These are phyloP conservation scores for Beroe ovata DNA, from an alignment of 37 sponge, comb jelly and placozoan species.

Conservation along the genomic window DNA sequence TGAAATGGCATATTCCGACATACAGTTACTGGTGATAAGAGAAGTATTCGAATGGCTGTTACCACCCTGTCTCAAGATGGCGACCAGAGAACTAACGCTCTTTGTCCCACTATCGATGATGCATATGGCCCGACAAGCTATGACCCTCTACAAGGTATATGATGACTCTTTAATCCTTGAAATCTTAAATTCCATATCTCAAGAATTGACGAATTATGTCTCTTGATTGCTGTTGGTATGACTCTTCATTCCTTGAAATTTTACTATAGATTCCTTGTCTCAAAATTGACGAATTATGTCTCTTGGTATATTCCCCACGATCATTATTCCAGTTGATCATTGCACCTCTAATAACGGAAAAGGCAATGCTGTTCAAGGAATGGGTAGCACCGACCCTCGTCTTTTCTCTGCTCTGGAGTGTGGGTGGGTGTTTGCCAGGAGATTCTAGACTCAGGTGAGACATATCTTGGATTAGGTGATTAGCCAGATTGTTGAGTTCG, in stretches of 20 bases:
- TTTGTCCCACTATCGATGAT: slow-evolving; percentile 54
- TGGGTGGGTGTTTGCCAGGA: slow-evolving; percentile 17
- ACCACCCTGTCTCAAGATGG: slow-evolving; percentile 42
- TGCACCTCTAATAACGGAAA: neutral
- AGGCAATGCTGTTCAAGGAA: slow-evolving; percentile 9
- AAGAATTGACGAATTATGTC: too few species aligned
- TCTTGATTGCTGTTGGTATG: too few species aligned
- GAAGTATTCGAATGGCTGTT: slow-evolving; percentile 48
- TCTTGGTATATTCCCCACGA: too few species aligned
- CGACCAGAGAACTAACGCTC: neutral
- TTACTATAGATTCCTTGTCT: too few species aligned
- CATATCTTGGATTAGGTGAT: too few species aligned
- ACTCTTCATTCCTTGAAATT: too few species aligned
- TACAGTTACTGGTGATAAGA: neutral
- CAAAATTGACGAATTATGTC: too few species aligned
- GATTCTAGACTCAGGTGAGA: slow-evolving; percentile 23
- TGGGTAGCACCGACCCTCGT: slow-evolving; percentile 33
- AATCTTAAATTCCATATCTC: too few species aligned
- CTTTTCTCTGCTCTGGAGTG: slow-evolving; percentile 56
- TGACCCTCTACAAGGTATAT: slow-evolving; percentile 53
- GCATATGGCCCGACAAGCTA: slow-evolving; percentile 44
- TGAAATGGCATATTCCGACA: too few species aligned
- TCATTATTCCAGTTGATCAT: neutral
- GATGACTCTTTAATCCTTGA: too few species aligned
- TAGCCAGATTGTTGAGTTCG: too few species aligned